phyloP scores from a whole-genome alignment of 2,888 invertebrate species.

The Lordiphosa andalusiaca region DNA sequence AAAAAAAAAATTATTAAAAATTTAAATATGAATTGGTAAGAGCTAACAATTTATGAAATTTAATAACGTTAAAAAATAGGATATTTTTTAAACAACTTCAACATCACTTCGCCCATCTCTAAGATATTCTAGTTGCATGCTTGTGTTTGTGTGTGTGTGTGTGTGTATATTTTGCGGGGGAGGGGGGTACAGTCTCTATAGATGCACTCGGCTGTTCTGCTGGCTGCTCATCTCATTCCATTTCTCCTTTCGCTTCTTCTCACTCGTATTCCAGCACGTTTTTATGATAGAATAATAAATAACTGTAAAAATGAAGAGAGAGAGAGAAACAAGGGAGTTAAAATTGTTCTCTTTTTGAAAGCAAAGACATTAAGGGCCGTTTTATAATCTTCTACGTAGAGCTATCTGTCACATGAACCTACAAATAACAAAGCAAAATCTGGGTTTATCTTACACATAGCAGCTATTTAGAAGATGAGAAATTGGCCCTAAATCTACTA shows the following conservation, averaged over 20 bases:
- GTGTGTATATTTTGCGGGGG: slow-evolving; percentile 13
- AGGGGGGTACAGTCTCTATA: slow-evolving; percentile 47
- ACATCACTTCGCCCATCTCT: slow-evolving; percentile 5
- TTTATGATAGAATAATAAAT: slow-evolving; percentile 97
- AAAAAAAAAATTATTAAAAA: no score
- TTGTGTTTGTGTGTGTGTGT: slow-evolving; percentile 21
- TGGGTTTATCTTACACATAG: no score
- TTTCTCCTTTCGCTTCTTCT: slow-evolving; percentile 38
- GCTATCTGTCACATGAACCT: no score
- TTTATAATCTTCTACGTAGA: no score
- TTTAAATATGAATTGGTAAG: no score
- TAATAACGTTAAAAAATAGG: no score
- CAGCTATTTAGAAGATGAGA: no score
- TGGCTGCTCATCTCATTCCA: not conserved
- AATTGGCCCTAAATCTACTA: no score
- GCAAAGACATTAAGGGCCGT: not conserved
- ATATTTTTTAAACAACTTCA: not conserved
- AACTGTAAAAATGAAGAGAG: slow-evolving; percentile 83
- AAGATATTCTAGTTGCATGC: slow-evolving; percentile 3
- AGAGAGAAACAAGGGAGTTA: slow-evolving; percentile 5
- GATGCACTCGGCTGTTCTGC: slow-evolving; percentile 28
- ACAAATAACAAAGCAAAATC: no score
- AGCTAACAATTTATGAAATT: no score
- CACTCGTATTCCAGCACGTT: slow-evolving; percentile 92
- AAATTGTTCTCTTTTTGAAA: not conserved